Conservation (phyloP, 2,888 invertebrate genomes). For the Cacoxenus indagator region DNA sequence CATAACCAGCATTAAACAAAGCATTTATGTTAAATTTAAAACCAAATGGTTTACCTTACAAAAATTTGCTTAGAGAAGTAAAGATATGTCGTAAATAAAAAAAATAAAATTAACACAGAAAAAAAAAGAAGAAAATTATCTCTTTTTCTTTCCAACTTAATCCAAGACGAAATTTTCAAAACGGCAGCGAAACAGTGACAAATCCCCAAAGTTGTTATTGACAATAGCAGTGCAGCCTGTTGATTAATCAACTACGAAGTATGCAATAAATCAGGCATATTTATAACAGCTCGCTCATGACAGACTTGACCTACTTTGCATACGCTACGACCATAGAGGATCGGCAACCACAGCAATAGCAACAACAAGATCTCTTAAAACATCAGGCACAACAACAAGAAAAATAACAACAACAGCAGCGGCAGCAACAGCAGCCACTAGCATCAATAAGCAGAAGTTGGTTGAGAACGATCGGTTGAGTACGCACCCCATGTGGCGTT, state of each 20-base stretch:
- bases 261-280: slow-evolving; percentile 49
- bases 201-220: slow-evolving; percentile 7
- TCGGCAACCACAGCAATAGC: slow-evolving; percentile 30
- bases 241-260: slow-evolving; percentile 56
- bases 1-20: slow-evolving; percentile 7
- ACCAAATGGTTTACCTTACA: not conserved
- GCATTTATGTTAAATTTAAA: slow-evolving; percentile 2
- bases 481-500: slow-evolving; percentile 25
- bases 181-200: not conserved
- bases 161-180: not conserved
- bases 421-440: not conserved
- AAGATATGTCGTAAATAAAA: not conserved
- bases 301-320: slow-evolving; percentile 50
- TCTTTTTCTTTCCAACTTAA: slow-evolving; percentile 10
- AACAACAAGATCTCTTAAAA: not conserved
- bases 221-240: slow-evolving; percentile 28
- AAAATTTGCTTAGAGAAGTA: not conserved
- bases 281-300: slow-evolving; percentile 20
- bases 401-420: slow-evolving; percentile 6
- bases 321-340: slow-evolving; percentile 27
- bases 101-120: not conserved
- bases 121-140: not conserved
- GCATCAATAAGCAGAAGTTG: slow-evolving; percentile 17
- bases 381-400: too few species aligned
- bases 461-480: not conserved